Evolutionary conservation across 2,113 vertebrate species (phyloP), one percentile per base, ranked within the genome.

Genomic region (Siniperca chuatsi): DNA sequence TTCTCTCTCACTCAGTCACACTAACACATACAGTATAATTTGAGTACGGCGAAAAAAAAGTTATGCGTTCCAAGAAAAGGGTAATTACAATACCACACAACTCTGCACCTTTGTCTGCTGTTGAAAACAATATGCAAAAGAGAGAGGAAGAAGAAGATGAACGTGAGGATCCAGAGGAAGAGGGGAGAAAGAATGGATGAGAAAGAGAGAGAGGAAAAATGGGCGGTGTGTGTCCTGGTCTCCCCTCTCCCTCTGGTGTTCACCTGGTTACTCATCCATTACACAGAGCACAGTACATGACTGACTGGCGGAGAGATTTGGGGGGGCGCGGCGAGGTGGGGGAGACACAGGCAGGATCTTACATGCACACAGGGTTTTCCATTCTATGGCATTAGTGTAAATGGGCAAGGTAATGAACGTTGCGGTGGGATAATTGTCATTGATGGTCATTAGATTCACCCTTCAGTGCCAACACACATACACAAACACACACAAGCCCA

Each of bases 241-340:
- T 92, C 88, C 87, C 90, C 92, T 91, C 87, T 93, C 91, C 86
- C 92, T 92, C 85, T 91, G 88, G 92, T 93, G 94, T 94, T 94
- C 92, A 93, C 92, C 94, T 91, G 94, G 92, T 93, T 95, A 95
- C 94, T 94, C 94, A 94, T 94, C 94, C 94, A 93, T 94, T 91
- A 92, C 94, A 92, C 87, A 90, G 81, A 93, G 91, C 88, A 93
- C 88, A 92, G 87, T 89, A 94, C 93, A 95, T 91, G 94, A 94
- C 89, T 92, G 94, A 93, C 90, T 90, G 94, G 86, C 67, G 4
- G 82, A 76, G 90, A 79, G 89, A 29, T 29, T 29, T 29, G 29
- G 15, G 55, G 60, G 77, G 68, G 54, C 52, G 72, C 72, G 29
- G 46, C n/a, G 33, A 61, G 66, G 76, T n/a, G 37, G 52, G 83